Base-by-base conservation (phyloP, 1,140 invertebrate genomes). In the Drosophila burlai region DNA sequence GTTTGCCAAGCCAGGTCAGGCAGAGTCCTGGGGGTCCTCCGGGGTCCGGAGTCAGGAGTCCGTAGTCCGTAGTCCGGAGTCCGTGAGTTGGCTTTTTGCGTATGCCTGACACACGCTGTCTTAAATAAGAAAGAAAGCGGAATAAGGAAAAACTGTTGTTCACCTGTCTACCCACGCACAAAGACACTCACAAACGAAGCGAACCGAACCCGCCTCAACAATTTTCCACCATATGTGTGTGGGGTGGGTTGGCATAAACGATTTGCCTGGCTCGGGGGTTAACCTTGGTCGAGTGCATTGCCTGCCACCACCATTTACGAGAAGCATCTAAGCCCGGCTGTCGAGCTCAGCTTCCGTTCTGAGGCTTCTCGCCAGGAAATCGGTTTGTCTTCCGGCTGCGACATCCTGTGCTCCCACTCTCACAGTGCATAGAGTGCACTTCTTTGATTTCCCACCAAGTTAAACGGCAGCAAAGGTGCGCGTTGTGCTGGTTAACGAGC, bases 331-430 rank as follows among this genome's bases (percentile, higher is more conserved):
- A 71, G 63, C 15, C 69, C 66, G 36, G 71, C 52, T 73, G 63
- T 65, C 67, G 47, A 42, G 62, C 43, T 47, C 62, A 66, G 73
- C 67, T 74, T 82, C 81, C 81, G 85, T 54, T 57, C 40, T 24
- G 57, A 59, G 75, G 66, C 67, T 72, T 80, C 55, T 82, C 52
- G 62, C 65, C 73, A 54, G 81, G 79, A 90, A 85, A 90, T 90
- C 85, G 83, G 82, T 76, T 85, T 85, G 85, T 85, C 81, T 85
- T 90, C 78, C 83, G 85, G 66, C 63, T 84, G 85, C 54, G 54
- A 71, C 63, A 65, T 60, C 69, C 50, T 50, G 57, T 43, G 38
- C 69, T 66, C 68, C 84, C 65, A 68, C 60, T 15, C 18, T 16
- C 15, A 1, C 49, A 29, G 24, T 49, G 49, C n/a, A n/a, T 16